Evolutionary conservation across 2,113 vertebrate genomes (phyloP).

Genomic region (Sialia sialis): DNA sequence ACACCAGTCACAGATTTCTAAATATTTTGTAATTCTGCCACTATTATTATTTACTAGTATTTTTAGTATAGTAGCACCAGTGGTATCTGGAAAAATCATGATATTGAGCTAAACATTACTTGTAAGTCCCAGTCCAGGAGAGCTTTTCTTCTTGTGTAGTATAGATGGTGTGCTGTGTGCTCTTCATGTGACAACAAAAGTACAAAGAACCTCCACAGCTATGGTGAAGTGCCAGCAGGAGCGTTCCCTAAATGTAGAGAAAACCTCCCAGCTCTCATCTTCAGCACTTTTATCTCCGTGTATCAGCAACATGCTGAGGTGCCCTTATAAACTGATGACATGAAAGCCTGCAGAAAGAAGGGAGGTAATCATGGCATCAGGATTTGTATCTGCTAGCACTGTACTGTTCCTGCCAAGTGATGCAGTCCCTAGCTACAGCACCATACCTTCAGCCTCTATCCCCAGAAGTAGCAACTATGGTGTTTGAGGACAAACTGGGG

Average conservation of each 20-base stretch:
- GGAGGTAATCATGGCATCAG: background rate
- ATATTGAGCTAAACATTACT: background rate
- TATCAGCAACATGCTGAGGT: background rate
- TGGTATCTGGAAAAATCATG: background rate
- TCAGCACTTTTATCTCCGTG: background rate
- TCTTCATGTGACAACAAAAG: background rate
- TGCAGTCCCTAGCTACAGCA: background rate
- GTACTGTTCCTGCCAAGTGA: background rate
- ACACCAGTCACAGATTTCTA: background rate
- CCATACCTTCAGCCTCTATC: background rate
- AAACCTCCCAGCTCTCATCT: background rate
- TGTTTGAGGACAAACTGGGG: background rate
- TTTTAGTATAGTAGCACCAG: background rate
- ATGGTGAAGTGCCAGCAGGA: background rate
- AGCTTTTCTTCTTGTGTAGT: background rate
- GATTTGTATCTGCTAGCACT: background rate
- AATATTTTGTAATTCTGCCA: background rate
- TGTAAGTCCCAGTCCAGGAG: background rate
- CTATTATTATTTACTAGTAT: constrained; percentile 9
- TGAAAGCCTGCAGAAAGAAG: background rate
- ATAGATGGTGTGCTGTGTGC: background rate
- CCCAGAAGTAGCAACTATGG: background rate
- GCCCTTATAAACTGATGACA: background rate
- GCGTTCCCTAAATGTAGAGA: background rate
- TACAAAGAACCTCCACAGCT: background rate